phyloP scores from a whole-genome alignment of 2,113 vertebrate species.

The Cynocephalus volans region DNA sequence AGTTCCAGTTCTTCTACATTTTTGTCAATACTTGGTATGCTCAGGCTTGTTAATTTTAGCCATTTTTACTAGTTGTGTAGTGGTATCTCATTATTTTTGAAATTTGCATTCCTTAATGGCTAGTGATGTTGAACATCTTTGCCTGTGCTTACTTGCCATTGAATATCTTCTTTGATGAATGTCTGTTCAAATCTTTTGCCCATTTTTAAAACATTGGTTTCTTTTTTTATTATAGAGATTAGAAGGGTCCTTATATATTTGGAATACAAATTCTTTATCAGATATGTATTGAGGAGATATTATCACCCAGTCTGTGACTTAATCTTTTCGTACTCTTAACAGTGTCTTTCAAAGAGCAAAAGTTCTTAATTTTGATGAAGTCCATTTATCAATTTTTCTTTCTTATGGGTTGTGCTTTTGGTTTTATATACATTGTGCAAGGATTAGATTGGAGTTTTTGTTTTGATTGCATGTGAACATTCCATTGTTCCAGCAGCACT shows the following conservation, averaged over 20 bases:
- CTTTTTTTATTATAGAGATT: not conserved
- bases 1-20: not conserved
- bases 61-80: not conserved
- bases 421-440: not conserved
- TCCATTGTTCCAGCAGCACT: not conserved
- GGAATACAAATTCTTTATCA: not conserved
- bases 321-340: not conserved
- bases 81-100: not conserved
- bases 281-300: not conserved
- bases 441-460: not conserved
- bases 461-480: not conserved
- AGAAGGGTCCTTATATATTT: not conserved
- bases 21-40: not conserved
- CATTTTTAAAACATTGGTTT: not conserved
- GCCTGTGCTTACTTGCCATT: not conserved
- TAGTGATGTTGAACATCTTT: not conserved
- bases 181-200: not conserved
- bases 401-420: not conserved
- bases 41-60: not conserved
- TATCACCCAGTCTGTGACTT: not conserved
- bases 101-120: not conserved
- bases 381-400: not conserved
- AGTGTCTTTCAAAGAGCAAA: conserved; percentile 2
- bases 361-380: not conserved
- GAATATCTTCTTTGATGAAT: not conserved